Evolutionary conservation across 2,888 invertebrate genomes (phyloP), one percentile per base, ranked within the genome.

Genomic region (Mimumesa dahlbomi): DNA sequence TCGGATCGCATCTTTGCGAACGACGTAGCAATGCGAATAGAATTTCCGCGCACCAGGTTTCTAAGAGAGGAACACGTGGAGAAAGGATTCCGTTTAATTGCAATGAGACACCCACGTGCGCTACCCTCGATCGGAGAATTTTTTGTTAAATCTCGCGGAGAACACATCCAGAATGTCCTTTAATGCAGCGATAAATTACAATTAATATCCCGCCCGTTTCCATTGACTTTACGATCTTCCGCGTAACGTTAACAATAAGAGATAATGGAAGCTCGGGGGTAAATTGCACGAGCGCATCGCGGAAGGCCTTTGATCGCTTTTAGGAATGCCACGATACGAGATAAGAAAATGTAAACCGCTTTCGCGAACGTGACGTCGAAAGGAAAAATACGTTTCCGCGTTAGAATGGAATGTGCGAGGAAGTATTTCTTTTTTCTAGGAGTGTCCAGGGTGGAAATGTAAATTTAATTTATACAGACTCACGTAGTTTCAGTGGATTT

Each of bases 121-220:
- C 48, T 19, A 31, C 40, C 29, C 40, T 29, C 5, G 40, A 22
- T 29, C 19, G 6, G 19, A 31, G n/a, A 9, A 25, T 46, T 62
- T 62, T 46, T 54, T 25, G 40, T 4, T 29, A 68, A 29, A 53
- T 34, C 34, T 49, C 49, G 19, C 45, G 18, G 34, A n/a, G 21
- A 34, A 22, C 31, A 50, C 49, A 45, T 50, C 45, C 36, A 9
- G 14, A 22, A 7, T 19, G 36, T 45, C 6, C 13, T 36, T 59
- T 50, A 50, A 45, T 29, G 58, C 34, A 43, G 40, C 46, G 54
- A 52, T 59, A 65, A 72, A 72, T 73, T 43, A 19, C 21, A 59
- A 70, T 70, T 71, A 71, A 46, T 42, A 56, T 48, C 36, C 18
- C 31, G 49, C 42, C 42, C 40, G 31, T 22, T 46, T 34, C n/a